These are phyloP conservation scores for Perdix hodgsoniae DNA, from an alignment of 2,797 vertebrate species.

Conservation along the genomic window DNA sequence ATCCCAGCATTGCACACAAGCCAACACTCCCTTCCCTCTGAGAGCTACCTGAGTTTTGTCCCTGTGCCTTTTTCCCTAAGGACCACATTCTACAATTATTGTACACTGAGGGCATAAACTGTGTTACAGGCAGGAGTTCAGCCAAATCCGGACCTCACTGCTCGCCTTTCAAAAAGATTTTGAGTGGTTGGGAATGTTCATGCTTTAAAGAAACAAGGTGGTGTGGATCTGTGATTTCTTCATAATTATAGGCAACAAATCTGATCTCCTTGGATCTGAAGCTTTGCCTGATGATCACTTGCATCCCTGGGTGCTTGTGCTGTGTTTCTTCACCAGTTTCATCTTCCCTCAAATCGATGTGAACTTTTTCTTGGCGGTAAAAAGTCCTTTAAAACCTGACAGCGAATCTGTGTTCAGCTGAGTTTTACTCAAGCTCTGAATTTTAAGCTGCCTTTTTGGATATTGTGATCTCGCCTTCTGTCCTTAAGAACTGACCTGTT, in stretches of 20 bases:
- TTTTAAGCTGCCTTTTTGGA: neutral
- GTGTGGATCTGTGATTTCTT: neutral
- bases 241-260: neutral
- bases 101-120: neutral
- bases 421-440: neutral
- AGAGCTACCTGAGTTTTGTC: neutral
- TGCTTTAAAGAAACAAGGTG: neutral
- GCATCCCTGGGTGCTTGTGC: neutral
- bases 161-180: neutral
- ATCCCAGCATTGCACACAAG: neutral
- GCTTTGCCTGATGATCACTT: neutral
- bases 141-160: neutral
- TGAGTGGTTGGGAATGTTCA: neutral
- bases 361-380: neutral
- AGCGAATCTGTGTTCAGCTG: neutral
- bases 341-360: neutral
- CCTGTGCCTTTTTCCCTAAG: neutral
- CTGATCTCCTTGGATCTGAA: neutral
- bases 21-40: neutral
- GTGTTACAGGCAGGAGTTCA: neutral
- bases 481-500: neutral
- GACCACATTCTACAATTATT: neutral
- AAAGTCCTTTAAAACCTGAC: neutral
- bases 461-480: neutral
- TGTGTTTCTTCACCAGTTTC: neutral